Evolutionary conservation across 1,140 invertebrate species (phyloP).

Genomic region (Notospermus geniculatus): DNA sequence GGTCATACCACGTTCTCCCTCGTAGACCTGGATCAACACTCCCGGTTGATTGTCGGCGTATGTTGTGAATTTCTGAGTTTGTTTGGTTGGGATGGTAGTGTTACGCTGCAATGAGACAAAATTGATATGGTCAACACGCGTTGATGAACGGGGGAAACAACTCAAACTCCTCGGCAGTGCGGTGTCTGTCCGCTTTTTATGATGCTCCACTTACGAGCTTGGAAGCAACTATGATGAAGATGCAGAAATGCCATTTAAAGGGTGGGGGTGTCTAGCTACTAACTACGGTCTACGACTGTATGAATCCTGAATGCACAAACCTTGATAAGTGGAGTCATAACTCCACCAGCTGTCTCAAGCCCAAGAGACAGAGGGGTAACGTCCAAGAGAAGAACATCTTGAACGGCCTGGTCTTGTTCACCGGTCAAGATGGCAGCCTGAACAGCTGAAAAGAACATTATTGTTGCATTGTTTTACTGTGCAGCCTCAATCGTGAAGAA

Average conservation of each 20-base stretch:
- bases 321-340: slow-evolving; percentile 51
- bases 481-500: too few species aligned
- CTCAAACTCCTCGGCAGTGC: too few species aligned
- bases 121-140: too few species aligned
- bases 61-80: slow-evolving; percentile 49
- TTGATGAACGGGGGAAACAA: too few species aligned
- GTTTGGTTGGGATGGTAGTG: slow-evolving; percentile 49
- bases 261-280: too few species aligned
- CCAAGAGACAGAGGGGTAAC: slow-evolving; percentile 44
- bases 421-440: slow-evolving; percentile 56
- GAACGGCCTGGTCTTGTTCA: slow-evolving; percentile 30
- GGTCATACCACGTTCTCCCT: slow-evolving; percentile 63
- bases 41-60: slow-evolving; percentile 68
- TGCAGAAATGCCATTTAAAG: too few species aligned
- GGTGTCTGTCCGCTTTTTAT: too few species aligned
- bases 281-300: too few species aligned
- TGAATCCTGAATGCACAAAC: too few species aligned
- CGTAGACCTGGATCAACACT: slow-evolving; percentile 69
- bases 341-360: slow-evolving; percentile 63
- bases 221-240: too few species aligned
- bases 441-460: slow-evolving; percentile 52
- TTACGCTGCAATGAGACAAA: slow-evolving; percentile 31
- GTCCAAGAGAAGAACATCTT: slow-evolving; percentile 41
- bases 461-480: too few species aligned
- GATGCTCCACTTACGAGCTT: too few species aligned